phyloP scores from a whole-genome alignment of 1,140 invertebrate species.

The Charaxes varanes region DNA sequence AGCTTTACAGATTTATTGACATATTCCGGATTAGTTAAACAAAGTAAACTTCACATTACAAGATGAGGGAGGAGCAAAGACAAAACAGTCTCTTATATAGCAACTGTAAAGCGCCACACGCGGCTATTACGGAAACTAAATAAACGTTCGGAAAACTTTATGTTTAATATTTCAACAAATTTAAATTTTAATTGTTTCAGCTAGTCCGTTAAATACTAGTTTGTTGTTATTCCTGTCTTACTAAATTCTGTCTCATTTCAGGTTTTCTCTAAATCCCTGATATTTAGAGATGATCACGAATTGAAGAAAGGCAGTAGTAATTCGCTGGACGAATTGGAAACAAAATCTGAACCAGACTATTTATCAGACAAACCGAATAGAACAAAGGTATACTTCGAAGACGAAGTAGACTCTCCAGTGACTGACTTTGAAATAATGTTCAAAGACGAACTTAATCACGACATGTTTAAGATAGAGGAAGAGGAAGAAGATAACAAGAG shows the following conservation, averaged over 20 bases:
- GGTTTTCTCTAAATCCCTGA: slow-evolving; percentile 71
- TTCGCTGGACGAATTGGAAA: slow-evolving; percentile 53
- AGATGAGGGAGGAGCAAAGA: too few relatives aligned
- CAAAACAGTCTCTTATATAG: too few relatives aligned
- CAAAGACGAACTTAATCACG: slow-evolving; percentile 66
- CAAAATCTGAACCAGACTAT: slow-evolving; percentile 62
- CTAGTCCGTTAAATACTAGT: too few relatives aligned
- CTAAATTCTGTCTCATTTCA: slow-evolving; percentile 34
- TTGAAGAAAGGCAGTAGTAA: slow-evolving; percentile 51
- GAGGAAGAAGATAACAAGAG: slow-evolving; percentile 61
- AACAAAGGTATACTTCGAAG: slow-evolving; percentile 67
- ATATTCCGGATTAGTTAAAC: too few relatives aligned
- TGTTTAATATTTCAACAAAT: too few relatives aligned
- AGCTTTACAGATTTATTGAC: too few relatives aligned
- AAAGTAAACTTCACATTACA: too few relatives aligned
- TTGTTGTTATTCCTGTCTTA: too few relatives aligned
- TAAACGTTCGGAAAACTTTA: too few relatives aligned
- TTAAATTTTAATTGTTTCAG: too few relatives aligned
- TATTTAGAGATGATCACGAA: slow-evolving; percentile 69
- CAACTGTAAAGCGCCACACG: too few relatives aligned
- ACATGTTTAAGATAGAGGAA: slow-evolving; percentile 71
- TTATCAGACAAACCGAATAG: slow-evolving; percentile 55
- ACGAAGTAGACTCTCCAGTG: slow-evolving; percentile 59
- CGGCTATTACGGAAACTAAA: too few relatives aligned
- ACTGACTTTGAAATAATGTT: slow-evolving; percentile 75